phyloP scores from a whole-genome alignment of 2,797 vertebrate species.

The Arnoldichthys spilopterus region DNA sequence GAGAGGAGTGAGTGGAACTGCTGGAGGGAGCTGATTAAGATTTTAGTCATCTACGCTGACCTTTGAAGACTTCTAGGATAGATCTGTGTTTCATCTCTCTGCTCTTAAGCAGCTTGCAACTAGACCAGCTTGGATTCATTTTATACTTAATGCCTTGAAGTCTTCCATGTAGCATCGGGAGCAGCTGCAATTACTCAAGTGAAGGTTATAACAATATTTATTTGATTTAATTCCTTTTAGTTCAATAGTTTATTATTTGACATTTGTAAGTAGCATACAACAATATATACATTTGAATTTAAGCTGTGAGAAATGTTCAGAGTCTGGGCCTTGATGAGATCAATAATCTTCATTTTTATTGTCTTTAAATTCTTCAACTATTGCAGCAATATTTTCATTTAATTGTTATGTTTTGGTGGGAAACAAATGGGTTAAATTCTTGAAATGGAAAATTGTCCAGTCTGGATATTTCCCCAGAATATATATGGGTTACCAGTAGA shows the following conservation, averaged over 20 bases:
- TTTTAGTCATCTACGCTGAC: conserved; percentile 48
- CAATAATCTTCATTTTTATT: too few relatives aligned
- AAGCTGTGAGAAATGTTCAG: too few relatives aligned
- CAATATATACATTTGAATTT: neutral
- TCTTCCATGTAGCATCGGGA: conserved; percentile 27
- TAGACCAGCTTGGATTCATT: conserved; percentile 9
- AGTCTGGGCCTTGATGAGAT: too few relatives aligned
- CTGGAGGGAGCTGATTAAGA: conserved; percentile 53
- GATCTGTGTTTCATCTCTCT: conserved; percentile 29
- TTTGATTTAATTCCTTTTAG: neutral
- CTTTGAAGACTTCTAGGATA: conserved; percentile 47
- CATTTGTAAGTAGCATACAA: neutral
- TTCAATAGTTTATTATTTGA: neutral
- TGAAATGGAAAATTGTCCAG: too few relatives aligned
- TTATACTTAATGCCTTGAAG: conserved; percentile 31
- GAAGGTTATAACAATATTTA: conserved; percentile 10
- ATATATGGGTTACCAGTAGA: too few relatives aligned
- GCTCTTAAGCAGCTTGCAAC: conserved; percentile 10
- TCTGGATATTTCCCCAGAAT: too few relatives aligned
- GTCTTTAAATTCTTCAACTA: too few relatives aligned
- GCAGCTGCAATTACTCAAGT: conserved; percentile 14
- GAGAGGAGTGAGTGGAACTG: conserved; percentile 38
- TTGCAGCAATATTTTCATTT: too few relatives aligned
- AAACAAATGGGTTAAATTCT: too few relatives aligned
- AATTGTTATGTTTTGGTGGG: too few relatives aligned